Conservation (phyloP, 2,888 invertebrate species). For the Lypha dubia region DNA sequence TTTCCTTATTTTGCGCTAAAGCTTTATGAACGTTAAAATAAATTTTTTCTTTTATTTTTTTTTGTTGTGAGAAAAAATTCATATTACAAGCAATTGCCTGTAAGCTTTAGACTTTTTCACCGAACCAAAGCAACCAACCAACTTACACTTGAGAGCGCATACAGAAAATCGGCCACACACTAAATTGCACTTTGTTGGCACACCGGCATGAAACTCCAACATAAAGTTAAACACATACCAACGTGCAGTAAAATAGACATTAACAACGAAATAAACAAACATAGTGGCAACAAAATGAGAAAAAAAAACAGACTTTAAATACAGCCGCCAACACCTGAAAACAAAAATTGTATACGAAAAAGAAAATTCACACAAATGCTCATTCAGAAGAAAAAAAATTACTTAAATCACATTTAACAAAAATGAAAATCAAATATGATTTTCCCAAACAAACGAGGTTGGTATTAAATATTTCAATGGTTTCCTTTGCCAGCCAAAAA, state of each 20-base stretch:
- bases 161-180: conserved; percentile 70
- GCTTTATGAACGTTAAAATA: conserved; percentile 4
- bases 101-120: conserved; percentile 55
- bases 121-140: conserved; percentile 61
- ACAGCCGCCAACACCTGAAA: conserved; percentile 65
- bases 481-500: too few species aligned
- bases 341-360: conserved; percentile 6
- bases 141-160: conserved; percentile 68
- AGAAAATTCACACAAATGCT: not conserved
- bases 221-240: conserved; percentile 8
- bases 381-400: not conserved
- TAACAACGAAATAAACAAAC: conserved; percentile 28
- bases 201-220: conserved; percentile 49
- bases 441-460: too few species aligned
- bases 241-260: not conserved
- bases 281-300: conserved; percentile 44
- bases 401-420: not conserved
- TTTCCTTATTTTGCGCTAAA: conserved; percentile 21
- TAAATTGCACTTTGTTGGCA: conserved; percentile 70
- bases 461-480: too few species aligned
- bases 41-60: conserved; percentile 6
- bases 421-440: not conserved
- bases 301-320: conserved; percentile 55
- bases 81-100: conserved; percentile 66
- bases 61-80: not conserved